These are phyloP conservation scores for Aulostomus chinensis DNA, from an alignment of 2,797 vertebrate species.

Conservation along the genomic window DNA sequence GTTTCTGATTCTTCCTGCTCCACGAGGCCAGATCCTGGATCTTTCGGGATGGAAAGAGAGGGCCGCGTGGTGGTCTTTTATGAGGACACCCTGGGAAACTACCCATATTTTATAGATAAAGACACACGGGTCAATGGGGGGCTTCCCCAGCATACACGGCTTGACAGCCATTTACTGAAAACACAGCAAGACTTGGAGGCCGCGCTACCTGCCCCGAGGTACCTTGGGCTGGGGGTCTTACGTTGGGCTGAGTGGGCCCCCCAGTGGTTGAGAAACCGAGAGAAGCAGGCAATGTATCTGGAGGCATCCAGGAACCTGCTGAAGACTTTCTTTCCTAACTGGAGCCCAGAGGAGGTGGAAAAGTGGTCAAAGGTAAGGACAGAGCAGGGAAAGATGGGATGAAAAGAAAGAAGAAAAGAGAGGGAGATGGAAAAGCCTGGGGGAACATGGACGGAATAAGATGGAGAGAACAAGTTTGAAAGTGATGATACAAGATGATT, in stretches of 20 bases:
- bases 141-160: constrained; percentile 80
- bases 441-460: too few relatives aligned
- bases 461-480: too few relatives aligned
- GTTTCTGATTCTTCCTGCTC: constrained; percentile 75
- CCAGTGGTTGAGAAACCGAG: constrained; percentile 78
- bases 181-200: constrained; percentile 71
- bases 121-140: constrained; percentile 74
- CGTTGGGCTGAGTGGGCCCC: constrained; percentile 80
- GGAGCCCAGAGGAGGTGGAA: constrained; percentile 78
- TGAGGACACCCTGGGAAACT: constrained; percentile 78
- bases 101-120: constrained; percentile 76
- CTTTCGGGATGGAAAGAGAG: constrained; percentile 77
- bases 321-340: constrained; percentile 77
- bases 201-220: constrained; percentile 72
- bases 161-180: constrained; percentile 78
- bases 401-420: too few relatives aligned
- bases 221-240: constrained; percentile 78
- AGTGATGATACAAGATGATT: too few relatives aligned
- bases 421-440: too few relatives aligned
- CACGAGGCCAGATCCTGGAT: constrained; percentile 61
- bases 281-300: constrained; percentile 71
- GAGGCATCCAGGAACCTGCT: constrained; percentile 75
- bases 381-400: too few relatives aligned
- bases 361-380: constrained; percentile 80
- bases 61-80: constrained; percentile 78